Percentiles rank a stretch among this genome's conserved stretches.
These are phyloP conservation scores for Sarcophaga caerulescens DNA, from an alignment of 2,888 invertebrate species.

Conservation along the genomic window DNA sequence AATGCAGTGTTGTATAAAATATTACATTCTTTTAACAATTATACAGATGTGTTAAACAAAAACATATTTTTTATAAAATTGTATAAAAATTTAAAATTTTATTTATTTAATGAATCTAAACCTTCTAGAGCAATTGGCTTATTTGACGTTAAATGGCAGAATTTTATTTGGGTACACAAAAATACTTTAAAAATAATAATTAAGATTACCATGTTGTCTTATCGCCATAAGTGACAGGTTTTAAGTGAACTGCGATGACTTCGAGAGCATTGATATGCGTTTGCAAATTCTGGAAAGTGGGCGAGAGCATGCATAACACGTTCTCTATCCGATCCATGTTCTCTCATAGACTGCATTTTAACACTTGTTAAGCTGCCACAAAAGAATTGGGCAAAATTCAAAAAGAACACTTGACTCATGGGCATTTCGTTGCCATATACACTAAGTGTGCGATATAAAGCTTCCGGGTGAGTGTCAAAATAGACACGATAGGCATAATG, in stretches of 20 bases:
- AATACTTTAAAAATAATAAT: too few relatives aligned
- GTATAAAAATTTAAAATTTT: too few relatives aligned
- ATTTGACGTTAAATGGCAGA: too few relatives aligned
- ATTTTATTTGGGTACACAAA: too few relatives aligned
- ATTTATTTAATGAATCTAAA: too few relatives aligned
- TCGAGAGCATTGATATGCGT: constrained; percentile 58
- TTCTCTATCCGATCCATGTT: constrained; percentile 69
- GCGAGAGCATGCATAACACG: constrained; percentile 67
- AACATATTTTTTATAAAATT: too few relatives aligned
- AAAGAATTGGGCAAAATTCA: constrained; percentile 71
- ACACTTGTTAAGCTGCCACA: constrained; percentile 59
- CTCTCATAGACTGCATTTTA: constrained; percentile 31
- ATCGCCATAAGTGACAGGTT: constrained; percentile 55
- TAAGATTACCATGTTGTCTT: too few relatives aligned
- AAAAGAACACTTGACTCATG: constrained; percentile 61
- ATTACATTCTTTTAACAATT: too few relatives aligned
- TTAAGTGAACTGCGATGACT: constrained; percentile 36
- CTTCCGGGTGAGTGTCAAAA: constrained; percentile 46
- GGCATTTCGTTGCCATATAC: constrained; percentile 31
- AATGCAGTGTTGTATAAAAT: too few relatives aligned
- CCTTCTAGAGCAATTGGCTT: too few relatives aligned
- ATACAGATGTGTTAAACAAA: too few relatives aligned
- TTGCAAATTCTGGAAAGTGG: constrained; percentile 68
- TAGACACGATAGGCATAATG: constrained; percentile 68
- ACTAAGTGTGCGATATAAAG: background rate